Evolutionary conservation across 2,113 vertebrate genomes (phyloP).

Genomic region (Gulo gulo): DNA sequence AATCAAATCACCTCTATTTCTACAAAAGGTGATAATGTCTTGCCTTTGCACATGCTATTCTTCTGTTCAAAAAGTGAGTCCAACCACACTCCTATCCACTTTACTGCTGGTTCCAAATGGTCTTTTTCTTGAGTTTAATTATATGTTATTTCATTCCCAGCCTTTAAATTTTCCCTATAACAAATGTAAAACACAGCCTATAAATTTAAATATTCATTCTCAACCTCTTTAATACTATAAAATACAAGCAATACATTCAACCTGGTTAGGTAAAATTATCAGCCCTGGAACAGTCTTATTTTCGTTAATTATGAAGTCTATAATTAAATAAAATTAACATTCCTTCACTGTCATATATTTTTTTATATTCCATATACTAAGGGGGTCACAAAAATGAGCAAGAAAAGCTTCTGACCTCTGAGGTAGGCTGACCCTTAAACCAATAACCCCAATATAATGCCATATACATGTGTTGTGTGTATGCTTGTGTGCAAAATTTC

Average conservation of each 20-base stretch:
- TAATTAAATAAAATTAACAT: slow-evolving; percentile 37
- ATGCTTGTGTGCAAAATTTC: background rate
- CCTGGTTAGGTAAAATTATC: slow-evolving; percentile 30
- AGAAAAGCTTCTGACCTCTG: background rate
- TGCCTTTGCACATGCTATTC: background rate
- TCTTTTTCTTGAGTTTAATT: slow-evolving; percentile 33
- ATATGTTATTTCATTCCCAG: slow-evolving; percentile 1
- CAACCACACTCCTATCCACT: background rate
- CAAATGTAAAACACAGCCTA: background rate
- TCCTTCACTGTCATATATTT: background rate
- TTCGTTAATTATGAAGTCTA: background rate
- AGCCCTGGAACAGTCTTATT: background rate
- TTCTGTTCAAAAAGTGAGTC: slow-evolving; percentile 18
- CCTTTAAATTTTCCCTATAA: slow-evolving; percentile 35
- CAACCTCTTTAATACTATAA: slow-evolving; percentile 24
- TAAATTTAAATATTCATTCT: slow-evolving; percentile 46
- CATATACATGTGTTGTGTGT: background rate
- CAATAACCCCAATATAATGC: background rate
- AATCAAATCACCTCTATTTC: slow-evolving; percentile 3
- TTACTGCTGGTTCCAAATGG: background rate
- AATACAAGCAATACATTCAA: background rate
- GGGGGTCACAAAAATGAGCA: background rate
- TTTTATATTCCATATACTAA: slow-evolving; percentile 39
- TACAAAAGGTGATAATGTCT: background rate
- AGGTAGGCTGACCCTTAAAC: background rate